Evolutionary conservation across 1,140 invertebrate species (phyloP), one percentile per base, ranked within the genome.

Genomic region (Tetramorium alpestre): DNA sequence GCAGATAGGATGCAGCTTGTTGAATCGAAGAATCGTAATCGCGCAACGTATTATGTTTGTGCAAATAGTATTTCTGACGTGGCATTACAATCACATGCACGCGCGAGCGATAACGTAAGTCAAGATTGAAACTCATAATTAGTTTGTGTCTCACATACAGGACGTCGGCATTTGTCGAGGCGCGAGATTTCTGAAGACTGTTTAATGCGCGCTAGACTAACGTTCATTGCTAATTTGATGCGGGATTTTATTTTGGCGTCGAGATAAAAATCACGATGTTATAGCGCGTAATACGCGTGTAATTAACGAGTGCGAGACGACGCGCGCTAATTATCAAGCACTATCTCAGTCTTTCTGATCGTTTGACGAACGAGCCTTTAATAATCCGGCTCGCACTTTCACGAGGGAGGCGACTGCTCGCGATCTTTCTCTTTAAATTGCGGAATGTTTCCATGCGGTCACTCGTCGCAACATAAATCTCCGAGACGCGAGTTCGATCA

Each of bases 271-370:
- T 77, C 56, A 1, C 28, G 33, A 51, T 44, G 8, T 67, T 78
- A 65, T 22, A 5, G n/a, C 22, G 64, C 47, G 47, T 69, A 41
- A 56, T 69, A 81, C 33, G 16, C 22, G 47, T 78, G 33, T 56
- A 81, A 81, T 81, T 78, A 69, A 56, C 16, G n/a, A 56, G 18
- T n/a, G 25, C 41, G 58, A 28, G n/a, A 69, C n/a, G 47, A 54
- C n/a, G 18, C 1, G 13, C 16, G 64, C 38, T 69, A 70, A 58
- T 81, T 81, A 69, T 3, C 7, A 54, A 44, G 28, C 49, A 16
- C n/a, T 7, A 41, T 18, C 54, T 2, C 25, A 8, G n/a, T 65
- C 47, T 60, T 25, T 22, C 7, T n/a, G 28, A 78, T 78, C 16
- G 33, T 41, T 81, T 69, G 60, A 54, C 33, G 49, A 70, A 81